Evolutionary conservation across 2,113 vertebrate genomes (phyloP).

Genomic region (Prietella phreatophila): DNA sequence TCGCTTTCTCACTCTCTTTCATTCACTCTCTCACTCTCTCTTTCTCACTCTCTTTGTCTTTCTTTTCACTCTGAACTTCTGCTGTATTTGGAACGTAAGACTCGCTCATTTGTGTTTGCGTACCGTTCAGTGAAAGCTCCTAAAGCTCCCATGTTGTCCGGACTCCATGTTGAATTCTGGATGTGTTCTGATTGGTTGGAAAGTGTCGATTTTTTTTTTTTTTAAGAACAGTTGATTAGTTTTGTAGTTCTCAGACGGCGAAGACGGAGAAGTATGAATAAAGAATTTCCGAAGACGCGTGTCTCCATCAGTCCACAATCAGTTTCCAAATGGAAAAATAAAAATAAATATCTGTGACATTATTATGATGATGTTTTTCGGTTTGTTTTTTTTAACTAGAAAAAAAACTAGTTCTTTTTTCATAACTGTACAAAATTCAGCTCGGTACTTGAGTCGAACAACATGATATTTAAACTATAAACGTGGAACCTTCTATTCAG

Average conservation of each 20-base stretch:
- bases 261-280: not conserved
- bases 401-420: not conserved
- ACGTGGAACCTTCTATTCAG: conserved; percentile 6
- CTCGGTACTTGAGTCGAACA: not conserved
- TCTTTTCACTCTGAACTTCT: conserved; percentile 22
- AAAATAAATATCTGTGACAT: not conserved
- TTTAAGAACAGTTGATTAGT: not conserved
- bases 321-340: not conserved
- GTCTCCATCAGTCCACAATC: not conserved
- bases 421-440: not conserved
- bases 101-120: not conserved
- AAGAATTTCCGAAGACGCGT: not conserved
- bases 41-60: not conserved
- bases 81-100: not conserved
- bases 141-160: not conserved
- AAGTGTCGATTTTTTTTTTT: not conserved
- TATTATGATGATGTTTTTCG: not conserved
- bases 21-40: not conserved
- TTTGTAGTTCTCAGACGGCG: not conserved
- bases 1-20: conserved; percentile 38
- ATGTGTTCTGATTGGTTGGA: not conserved
- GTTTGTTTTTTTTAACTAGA: too few species aligned
- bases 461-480: not conserved
- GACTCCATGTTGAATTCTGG: not conserved
- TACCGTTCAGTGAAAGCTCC: not conserved